phyloP scores from a whole-genome alignment of 2,888 invertebrate species.

The Cyrtodaria siliqua region DNA sequence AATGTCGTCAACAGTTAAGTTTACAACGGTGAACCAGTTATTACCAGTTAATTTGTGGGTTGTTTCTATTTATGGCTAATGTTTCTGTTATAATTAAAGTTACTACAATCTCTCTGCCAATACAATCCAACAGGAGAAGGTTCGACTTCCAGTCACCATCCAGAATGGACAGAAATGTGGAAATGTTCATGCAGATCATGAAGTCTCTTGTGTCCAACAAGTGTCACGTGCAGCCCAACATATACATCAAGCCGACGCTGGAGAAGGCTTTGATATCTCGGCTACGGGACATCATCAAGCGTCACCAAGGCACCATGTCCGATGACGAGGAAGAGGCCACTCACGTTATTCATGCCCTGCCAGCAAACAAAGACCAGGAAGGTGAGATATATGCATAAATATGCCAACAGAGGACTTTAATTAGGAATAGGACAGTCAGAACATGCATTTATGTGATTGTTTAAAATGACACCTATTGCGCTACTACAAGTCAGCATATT shows the following conservation, averaged over 20 bases:
- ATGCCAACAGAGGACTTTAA: too few relatives aligned
- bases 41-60: too few relatives aligned
- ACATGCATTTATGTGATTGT: too few relatives aligned
- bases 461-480: too few relatives aligned
- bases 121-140: slow-evolving; percentile 88
- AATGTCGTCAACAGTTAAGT: too few relatives aligned
- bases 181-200: slow-evolving; percentile 90
- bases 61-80: too few relatives aligned
- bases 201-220: slow-evolving; percentile 94
- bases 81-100: too few relatives aligned
- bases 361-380: slow-evolving; percentile 23
- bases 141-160: slow-evolving; percentile 94
- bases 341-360: slow-evolving; percentile 94
- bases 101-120: too few relatives aligned
- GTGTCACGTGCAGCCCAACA: slow-evolving; percentile 92
- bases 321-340: slow-evolving; percentile 96
- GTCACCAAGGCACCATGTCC: slow-evolving; percentile 93
- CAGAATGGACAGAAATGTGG: slow-evolving; percentile 95
- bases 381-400: too few relatives aligned
- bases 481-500: too few relatives aligned
- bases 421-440: too few relatives aligned
- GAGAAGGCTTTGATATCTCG: slow-evolving; percentile 91
- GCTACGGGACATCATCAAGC: slow-evolving; percentile 94
- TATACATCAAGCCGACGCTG: slow-evolving; percentile 91
- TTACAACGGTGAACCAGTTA: too few relatives aligned